Evolutionary conservation across 2,888 invertebrate genomes (phyloP).

Genomic region (Acrobasis suavella): DNA sequence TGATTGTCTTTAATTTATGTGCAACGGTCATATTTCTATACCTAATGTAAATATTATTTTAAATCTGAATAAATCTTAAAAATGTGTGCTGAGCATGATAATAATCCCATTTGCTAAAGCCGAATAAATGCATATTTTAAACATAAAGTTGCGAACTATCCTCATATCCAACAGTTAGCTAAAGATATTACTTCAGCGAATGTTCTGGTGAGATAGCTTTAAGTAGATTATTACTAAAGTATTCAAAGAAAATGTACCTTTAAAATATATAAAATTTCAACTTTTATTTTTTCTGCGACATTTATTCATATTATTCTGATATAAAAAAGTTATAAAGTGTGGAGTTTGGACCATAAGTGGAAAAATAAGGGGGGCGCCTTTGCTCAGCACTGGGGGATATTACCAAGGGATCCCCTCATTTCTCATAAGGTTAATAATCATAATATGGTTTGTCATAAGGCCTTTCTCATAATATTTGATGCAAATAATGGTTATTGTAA

Average conservation of each 20-base stretch:
- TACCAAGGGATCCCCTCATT: too few relatives aligned
- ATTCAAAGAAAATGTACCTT: neutral
- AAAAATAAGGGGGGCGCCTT: too few relatives aligned
- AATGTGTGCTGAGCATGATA: constrained; percentile 1
- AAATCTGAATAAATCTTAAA: neutral
- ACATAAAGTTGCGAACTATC: constrained; percentile 3
- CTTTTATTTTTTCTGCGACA: too few relatives aligned
- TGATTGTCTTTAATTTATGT: neutral
- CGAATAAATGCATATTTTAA: constrained; percentile 8
- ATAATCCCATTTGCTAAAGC: constrained; percentile 12
- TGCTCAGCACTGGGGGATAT: too few relatives aligned
- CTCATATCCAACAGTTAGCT: constrained; percentile 3
- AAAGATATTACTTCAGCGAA: neutral
- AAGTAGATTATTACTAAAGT: constrained; percentile 4
- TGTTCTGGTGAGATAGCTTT: constrained; percentile 4
- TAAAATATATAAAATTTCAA: too few relatives aligned
- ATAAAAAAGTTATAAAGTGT: too few relatives aligned
- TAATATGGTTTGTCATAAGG: too few relatives aligned
- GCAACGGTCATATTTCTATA: neutral
- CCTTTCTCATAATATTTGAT: too few relatives aligned
- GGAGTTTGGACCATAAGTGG: too few relatives aligned
- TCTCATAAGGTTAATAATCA: too few relatives aligned
- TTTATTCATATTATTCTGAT: too few relatives aligned
- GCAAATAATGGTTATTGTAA: too few relatives aligned
- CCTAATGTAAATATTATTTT: neutral